Percentiles rank a stretch among this genome's conserved stretches.
phyloP scores from a whole-genome alignment of 2,888 invertebrate genomes.

The Fragum whitleyi region DNA sequence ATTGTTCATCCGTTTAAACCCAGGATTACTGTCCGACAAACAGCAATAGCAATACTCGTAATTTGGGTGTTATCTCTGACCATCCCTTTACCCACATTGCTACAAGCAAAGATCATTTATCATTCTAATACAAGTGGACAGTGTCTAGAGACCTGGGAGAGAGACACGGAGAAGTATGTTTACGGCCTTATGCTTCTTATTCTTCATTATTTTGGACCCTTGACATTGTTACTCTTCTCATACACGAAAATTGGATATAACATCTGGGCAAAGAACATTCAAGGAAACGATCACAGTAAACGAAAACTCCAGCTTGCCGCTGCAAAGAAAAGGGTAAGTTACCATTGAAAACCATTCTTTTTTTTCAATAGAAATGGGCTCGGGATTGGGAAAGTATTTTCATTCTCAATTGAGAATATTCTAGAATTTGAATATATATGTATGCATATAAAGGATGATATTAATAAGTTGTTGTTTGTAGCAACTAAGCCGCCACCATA shows the following conservation, averaged over 20 bases:
- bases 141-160: conserved; percentile 70
- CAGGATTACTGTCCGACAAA: conserved; percentile 90
- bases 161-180: conserved; percentile 82
- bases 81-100: conserved; percentile 92
- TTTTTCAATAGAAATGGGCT: too few relatives aligned
- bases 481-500: too few relatives aligned
- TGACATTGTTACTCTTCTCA: conserved; percentile 92
- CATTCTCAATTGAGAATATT: too few relatives aligned
- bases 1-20: conserved; percentile 95
- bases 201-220: conserved; percentile 93
- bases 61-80: conserved; percentile 92
- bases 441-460: background rate
- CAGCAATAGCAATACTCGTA: conserved; percentile 89
- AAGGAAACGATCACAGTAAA: conserved; percentile 61
- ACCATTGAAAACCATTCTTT: too few relatives aligned
- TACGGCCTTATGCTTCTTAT: conserved; percentile 92
- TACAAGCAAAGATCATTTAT: conserved; percentile 87
- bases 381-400: too few relatives aligned
- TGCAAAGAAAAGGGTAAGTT: conserved; percentile 93
- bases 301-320: conserved; percentile 87
- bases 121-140: conserved; percentile 65
- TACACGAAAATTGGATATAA: conserved; percentile 94
- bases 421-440: too few relatives aligned
- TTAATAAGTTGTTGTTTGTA: too few relatives aligned
- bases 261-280: conserved; percentile 95